Conservation (phyloP, 2,797 vertebrate genomes). For the Artibeus jamaicensis region DNA sequence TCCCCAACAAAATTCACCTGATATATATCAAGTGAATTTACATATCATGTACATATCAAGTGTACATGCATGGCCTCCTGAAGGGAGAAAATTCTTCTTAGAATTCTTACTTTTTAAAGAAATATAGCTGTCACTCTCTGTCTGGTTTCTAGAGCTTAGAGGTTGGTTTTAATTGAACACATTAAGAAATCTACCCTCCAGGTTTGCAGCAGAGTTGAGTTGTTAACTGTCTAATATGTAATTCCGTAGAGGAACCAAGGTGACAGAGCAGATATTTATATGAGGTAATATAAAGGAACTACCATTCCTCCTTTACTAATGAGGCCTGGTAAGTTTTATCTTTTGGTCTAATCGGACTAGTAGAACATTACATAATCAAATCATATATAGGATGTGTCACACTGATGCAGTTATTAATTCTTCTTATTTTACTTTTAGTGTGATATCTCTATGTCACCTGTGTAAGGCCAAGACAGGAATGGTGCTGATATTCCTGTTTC, state of each 20-base stretch:
- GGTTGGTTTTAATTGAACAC: not conserved
- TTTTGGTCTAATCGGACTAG: not conserved
- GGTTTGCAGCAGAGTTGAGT: not conserved
- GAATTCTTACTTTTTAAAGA: not conserved
- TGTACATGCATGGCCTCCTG: not conserved
- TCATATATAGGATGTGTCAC: not conserved
- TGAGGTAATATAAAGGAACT: not conserved
- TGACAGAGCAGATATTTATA: not conserved
- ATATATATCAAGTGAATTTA: not conserved
- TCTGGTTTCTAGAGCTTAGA: not conserved
- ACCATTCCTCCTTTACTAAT: not conserved
- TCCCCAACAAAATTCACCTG: not conserved
- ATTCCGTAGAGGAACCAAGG: not conserved
- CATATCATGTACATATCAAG: no score
- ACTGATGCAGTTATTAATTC: not conserved
- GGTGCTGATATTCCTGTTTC: not conserved
- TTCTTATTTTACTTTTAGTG: not conserved
- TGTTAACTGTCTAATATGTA: not conserved
- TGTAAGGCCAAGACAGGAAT: not conserved
- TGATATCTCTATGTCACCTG: not conserved
- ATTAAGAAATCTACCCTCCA: not conserved
- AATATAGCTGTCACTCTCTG: not conserved
- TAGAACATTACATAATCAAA: not conserved
- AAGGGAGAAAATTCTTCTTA: not conserved
- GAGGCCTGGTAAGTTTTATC: not conserved